Evolutionary conservation across 1,140 invertebrate genomes (phyloP).

Genomic region (Drosophila yakuba): DNA sequence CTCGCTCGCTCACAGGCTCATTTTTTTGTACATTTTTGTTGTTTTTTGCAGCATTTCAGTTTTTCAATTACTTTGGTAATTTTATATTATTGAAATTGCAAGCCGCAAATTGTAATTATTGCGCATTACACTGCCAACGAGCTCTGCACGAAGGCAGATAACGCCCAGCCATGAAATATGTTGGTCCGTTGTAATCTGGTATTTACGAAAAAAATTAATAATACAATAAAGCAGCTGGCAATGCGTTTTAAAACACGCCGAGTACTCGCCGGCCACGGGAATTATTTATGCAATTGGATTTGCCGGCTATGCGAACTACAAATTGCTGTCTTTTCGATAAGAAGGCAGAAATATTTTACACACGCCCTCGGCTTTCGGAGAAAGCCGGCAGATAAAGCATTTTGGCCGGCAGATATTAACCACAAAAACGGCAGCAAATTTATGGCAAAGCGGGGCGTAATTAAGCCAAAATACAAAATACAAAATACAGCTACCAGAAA

Average conservation of each 20-base stretch:
- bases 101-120: conserved; percentile 81
- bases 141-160: conserved; percentile 32
- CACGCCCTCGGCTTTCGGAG: conserved; percentile 19
- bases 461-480: conserved; percentile 53
- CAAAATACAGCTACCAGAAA: conserved; percentile 44
- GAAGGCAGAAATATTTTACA: conserved; percentile 54
- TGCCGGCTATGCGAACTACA: conserved; percentile 54
- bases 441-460: conserved; percentile 64
- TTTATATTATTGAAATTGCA: conserved; percentile 84
- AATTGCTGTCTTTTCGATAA: conserved; percentile 72
- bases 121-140: conserved; percentile 38
- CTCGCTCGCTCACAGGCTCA: conserved; percentile 1
- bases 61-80: conserved; percentile 82
- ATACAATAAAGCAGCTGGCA: conserved; percentile 60
- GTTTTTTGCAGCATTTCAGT: conserved; percentile 15
- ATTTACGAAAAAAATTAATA: conserved; percentile 76
- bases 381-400: conserved; percentile 39
- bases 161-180: conserved; percentile 57
- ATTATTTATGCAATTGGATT: conserved; percentile 79
- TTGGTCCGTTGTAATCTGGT: conserved; percentile 77
- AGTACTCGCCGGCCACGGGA: conserved; percentile 30
- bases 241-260: conserved; percentile 46
- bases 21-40: conserved; percentile 13
- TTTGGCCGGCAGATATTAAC: conserved; percentile 65
- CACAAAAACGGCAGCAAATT: conserved; percentile 56